Conservation (phyloP, 2,888 invertebrate genomes). For the Keiferia lycopersicella region DNA sequence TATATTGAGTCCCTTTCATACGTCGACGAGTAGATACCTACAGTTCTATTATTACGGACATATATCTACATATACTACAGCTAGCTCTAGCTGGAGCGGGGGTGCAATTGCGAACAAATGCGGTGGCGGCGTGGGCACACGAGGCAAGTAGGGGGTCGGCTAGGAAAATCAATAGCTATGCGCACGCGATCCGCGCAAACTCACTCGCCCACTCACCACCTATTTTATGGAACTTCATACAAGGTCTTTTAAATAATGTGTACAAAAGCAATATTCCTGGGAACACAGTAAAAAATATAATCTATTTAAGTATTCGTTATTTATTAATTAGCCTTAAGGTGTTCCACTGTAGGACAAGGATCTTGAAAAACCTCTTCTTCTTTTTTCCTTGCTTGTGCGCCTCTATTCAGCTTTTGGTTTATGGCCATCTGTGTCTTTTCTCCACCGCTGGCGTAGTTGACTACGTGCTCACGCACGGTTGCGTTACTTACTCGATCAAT, state of each 20-base stretch:
- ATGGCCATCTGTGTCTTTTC: too few species aligned
- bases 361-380: too few species aligned
- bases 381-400: too few species aligned
- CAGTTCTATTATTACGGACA: neutral
- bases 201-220: constrained; percentile 1
- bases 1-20: too few species aligned
- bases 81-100: constrained; percentile 1
- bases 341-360: too few species aligned
- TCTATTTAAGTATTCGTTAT: too few species aligned
- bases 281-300: too few species aligned
- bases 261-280: neutral
- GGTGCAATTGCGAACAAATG: neutral
- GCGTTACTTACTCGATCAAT: too few species aligned
- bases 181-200: constrained; percentile 32
- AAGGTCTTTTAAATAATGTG: neutral
- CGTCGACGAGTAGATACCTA: neutral
- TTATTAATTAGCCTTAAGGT: too few species aligned
- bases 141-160: constrained; percentile 9
- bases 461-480: too few species aligned
- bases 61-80: neutral
- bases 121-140: constrained; percentile 17
- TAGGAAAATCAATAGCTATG: constrained; percentile 30
- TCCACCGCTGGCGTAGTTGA: too few species aligned
- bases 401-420: too few species aligned
- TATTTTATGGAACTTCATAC: neutral